phyloP scores from a whole-genome alignment of 2,113 vertebrate genomes.

The Petromus typicus region DNA sequence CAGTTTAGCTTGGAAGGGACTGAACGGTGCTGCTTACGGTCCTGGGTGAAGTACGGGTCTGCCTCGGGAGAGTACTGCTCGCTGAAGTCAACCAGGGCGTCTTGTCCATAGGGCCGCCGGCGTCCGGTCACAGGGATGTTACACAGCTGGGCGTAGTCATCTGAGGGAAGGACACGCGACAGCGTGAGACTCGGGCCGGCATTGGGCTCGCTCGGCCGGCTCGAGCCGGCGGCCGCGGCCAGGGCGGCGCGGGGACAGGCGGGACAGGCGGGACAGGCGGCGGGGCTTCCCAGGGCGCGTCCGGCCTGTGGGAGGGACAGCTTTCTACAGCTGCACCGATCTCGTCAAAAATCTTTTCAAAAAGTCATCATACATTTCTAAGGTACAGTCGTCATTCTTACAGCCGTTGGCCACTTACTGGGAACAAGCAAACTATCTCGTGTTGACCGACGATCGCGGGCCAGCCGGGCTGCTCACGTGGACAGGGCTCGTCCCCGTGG shows the following conservation, averaged over 20 bases:
- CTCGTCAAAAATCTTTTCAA: too few relatives aligned
- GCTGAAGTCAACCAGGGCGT: conserved; percentile 91
- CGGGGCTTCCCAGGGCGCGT: too few relatives aligned
- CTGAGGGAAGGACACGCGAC: conserved; percentile 80
- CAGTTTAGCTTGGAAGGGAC: conserved; percentile 57
- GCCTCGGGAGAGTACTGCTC: conserved; percentile 87
- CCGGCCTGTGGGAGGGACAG: too few relatives aligned
- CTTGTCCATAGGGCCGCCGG: conserved; percentile 91
- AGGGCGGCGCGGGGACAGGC: too few relatives aligned
- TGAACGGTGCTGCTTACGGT: conserved; percentile 88
- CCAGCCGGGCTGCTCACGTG: not conserved
- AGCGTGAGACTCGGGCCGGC: rapidly evolving
- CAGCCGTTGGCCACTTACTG: too few relatives aligned
- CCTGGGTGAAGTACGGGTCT: conserved; percentile 90
- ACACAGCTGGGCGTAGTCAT: conserved; percentile 94
- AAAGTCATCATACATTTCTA: too few relatives aligned
- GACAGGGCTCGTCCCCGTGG: too few relatives aligned
- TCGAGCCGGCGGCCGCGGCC: too few relatives aligned
- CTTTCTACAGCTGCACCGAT: too few relatives aligned
- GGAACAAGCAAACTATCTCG: not conserved
- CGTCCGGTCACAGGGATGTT: conserved; percentile 90
- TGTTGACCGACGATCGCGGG: not conserved
- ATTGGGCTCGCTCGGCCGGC: too few relatives aligned
- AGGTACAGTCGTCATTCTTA: too few relatives aligned
- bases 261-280: too few relatives aligned